Percentiles rank a stretch among this genome's conserved stretches.
phyloP scores from a whole-genome alignment of 2,888 invertebrate species.

The Poecilobothrus nobilitatus region DNA sequence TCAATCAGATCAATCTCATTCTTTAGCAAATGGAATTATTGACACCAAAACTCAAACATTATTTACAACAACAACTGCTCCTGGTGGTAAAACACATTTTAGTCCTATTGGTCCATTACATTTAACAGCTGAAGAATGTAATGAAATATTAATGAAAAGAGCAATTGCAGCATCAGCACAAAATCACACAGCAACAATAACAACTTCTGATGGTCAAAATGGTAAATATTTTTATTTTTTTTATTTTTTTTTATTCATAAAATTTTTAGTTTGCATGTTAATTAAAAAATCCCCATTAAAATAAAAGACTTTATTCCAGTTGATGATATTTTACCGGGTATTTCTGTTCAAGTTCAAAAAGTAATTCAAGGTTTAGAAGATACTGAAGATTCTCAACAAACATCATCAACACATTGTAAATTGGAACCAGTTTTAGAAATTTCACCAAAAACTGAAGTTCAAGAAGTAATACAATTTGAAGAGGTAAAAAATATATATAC shows the following conservation, averaged over 20 bases:
- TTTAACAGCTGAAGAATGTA: slow-evolving; percentile 67
- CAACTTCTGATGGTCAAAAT: slow-evolving; percentile 40
- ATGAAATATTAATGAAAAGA: slow-evolving; percentile 67
- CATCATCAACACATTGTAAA: slow-evolving; percentile 42
- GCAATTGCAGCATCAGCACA: slow-evolving; percentile 58
- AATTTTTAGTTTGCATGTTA: neutral
- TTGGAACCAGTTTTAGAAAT: slow-evolving; percentile 44
- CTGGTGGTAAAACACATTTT: slow-evolving; percentile 49
- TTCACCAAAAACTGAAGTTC: slow-evolving; percentile 44
- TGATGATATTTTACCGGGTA: slow-evolving; percentile 43
- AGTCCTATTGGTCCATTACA: slow-evolving; percentile 65
- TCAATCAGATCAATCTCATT: slow-evolving; percentile 39
- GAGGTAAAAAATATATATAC: neutral
- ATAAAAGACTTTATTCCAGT: slow-evolving; percentile 9
- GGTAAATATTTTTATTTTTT: slow-evolving; percentile 22
- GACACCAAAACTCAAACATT: slow-evolving; percentile 44
- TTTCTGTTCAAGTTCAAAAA: slow-evolving; percentile 45
- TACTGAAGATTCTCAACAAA: slow-evolving; percentile 43
- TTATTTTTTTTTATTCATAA: slow-evolving; percentile 11
- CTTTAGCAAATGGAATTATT: slow-evolving; percentile 41
- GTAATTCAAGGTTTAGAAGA: slow-evolving; percentile 45
- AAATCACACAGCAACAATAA: slow-evolving; percentile 38
- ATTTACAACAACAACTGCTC: slow-evolving; percentile 34
- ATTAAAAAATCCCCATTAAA: neutral
- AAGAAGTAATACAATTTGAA: slow-evolving; percentile 33